Evolutionary conservation across 92 coral and sea anemone species (phyloP), one percentile per base, ranked within the genome.

Genomic region (Epizoanthus rinbou): DNA sequence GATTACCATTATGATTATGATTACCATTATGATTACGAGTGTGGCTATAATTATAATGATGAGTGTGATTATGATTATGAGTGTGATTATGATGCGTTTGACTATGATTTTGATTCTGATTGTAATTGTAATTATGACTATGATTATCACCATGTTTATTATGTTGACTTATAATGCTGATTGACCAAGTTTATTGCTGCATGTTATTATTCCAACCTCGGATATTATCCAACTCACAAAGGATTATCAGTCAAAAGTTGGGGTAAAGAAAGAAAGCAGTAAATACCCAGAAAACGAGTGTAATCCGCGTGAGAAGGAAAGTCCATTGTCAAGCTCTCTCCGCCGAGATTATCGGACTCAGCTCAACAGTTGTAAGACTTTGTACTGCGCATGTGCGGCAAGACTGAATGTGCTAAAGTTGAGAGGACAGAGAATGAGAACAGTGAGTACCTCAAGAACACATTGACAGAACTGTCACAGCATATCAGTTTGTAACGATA

Each of bases 251-350:
- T 15, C 1, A 23, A 41, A 57, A 62, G 71, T n/a, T 21, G 25
- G 4, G 43, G 58, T 62, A 78, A 59, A 78, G 82, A 59, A 69
- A 43, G 82, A 78, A 78, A 78, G 71, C 58, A 60, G 82, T 78
- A 78, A 78, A 78, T 78, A 78, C 82, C 82, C 82, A 78, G 69
- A 78, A 69, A 78, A 14, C 11, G 28, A 78, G 71, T 78, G 65
- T 39, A 57, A 9, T 78, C 82, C 82, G 7, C 50, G 54, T 47
- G 47, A 65, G 16, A 78, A 78, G 82, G 71, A 35, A 37, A 60
- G 31, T 78, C 82, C 81, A 41, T 39, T 43, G 58, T 78, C 37
- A 78, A 41, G 71, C 35, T 23, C 39, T 62, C 39, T 78, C 82
- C 71, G 59, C 57, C 28, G 82, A 78, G 82, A 56, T 6, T 3